Evolutionary conservation across 2,113 vertebrate species (phyloP).

Genomic region (Cercocebus atys): DNA sequence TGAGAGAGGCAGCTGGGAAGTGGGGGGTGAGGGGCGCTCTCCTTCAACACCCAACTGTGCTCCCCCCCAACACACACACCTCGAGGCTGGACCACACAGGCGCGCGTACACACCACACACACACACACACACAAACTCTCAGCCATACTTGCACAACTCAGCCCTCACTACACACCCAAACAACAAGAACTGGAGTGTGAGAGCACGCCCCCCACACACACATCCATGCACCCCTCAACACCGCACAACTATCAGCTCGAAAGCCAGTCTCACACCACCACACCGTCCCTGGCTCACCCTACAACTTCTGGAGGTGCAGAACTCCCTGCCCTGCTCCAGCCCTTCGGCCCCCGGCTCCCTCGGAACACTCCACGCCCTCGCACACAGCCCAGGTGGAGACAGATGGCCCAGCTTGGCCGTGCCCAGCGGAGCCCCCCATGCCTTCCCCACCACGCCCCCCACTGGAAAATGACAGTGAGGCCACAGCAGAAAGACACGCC

Average conservation of each 20-base stretch:
- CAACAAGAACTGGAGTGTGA: background rate
- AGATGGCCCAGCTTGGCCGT: slow-evolving; percentile 25
- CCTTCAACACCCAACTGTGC: slow-evolving; percentile 45
- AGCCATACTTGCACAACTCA: slow-evolving; percentile 52
- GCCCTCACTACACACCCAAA: slow-evolving; percentile 27
- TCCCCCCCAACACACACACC: slow-evolving; percentile 27
- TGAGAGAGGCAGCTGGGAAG: slow-evolving; percentile 41
- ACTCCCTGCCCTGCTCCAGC: background rate
- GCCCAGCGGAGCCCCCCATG: background rate
- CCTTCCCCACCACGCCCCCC: slow-evolving; percentile 66
- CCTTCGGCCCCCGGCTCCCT: background rate
- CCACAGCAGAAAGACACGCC: background rate
- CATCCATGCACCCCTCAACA: background rate
- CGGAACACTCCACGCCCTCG: background rate
- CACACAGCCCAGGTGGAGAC: background rate
- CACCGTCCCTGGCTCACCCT: background rate
- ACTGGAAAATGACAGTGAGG: slow-evolving; percentile 37
- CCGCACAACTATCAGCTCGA: background rate
- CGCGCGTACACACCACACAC: background rate
- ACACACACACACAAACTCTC: slow-evolving; percentile 52
- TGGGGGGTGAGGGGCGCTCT: slow-evolving; percentile 45
- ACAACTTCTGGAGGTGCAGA: slow-evolving; percentile 61
- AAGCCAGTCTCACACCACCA: background rate
- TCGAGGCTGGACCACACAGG: slow-evolving; percentile 69
- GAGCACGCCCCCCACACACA: background rate